Conservation (phyloP, 2,113 vertebrate genomes). For the Pseudonaja textilis region DNA sequence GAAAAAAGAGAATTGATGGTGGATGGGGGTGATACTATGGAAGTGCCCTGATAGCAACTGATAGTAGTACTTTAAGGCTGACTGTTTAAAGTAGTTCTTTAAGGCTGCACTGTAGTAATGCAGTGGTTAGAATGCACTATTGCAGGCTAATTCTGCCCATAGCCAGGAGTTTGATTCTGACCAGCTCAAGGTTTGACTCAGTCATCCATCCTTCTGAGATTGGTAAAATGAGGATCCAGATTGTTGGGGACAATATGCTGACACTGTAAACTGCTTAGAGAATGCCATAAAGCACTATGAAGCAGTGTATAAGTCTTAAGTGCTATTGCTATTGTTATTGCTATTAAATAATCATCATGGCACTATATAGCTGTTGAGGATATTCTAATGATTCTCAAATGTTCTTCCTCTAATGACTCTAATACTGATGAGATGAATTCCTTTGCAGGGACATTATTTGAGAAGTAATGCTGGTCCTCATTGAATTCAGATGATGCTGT, state of each 20-base stretch:
- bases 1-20: not conserved
- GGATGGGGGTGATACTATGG: not conserved
- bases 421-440: not conserved
- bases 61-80: not conserved
- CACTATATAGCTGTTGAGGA: not conserved
- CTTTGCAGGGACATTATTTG: not conserved
- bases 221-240: too few species aligned
- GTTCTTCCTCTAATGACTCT: not conserved
- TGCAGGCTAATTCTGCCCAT: too few species aligned
- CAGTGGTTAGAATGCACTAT: too few species aligned
- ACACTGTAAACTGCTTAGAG: too few species aligned
- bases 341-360: not conserved
- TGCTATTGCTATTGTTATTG: too few species aligned
- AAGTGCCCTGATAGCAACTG: not conserved
- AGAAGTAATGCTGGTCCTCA: not conserved
- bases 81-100: not conserved
- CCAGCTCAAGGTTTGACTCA: too few species aligned
- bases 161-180: too few species aligned
- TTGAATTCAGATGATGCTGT: not conserved
- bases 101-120: too few species aligned
- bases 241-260: too few species aligned
- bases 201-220: too few species aligned
- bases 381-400: not conserved
- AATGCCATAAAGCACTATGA: too few species aligned
- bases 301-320: too few species aligned